Conservation (phyloP, 2,888 invertebrate species). For the Hybos culiciformis region DNA sequence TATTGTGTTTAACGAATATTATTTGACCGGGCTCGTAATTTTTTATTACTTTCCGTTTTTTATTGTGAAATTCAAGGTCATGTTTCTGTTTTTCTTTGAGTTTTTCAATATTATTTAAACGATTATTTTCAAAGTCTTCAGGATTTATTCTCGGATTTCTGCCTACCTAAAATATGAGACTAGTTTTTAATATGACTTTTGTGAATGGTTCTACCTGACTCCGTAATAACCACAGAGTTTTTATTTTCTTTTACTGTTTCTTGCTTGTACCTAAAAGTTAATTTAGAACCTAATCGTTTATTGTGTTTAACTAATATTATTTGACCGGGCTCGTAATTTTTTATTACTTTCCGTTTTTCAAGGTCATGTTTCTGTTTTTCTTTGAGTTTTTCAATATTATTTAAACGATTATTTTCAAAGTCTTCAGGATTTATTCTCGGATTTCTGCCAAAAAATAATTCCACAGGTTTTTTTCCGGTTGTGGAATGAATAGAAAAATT, state of each 20-base stretch:
- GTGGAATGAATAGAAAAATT: slow-evolving; percentile 10
- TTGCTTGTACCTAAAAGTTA: slow-evolving; percentile 9
- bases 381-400: slow-evolving; percentile 11
- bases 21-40: too few relatives aligned
- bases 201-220: slow-evolving; percentile 8
- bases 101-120: too few relatives aligned
- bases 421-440: slow-evolving; percentile 10
- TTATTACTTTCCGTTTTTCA: slow-evolving; percentile 8
- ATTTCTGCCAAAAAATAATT: slow-evolving; percentile 11
- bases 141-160: too few relatives aligned
- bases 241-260: slow-evolving; percentile 10
- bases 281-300: slow-evolving; percentile 11
- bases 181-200: slow-evolving; percentile 8
- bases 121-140: too few relatives aligned
- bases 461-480: slow-evolving; percentile 12
- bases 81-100: background rate
- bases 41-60: too few relatives aligned
- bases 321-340: slow-evolving; percentile 11
- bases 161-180: slow-evolving; percentile 1
- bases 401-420: slow-evolving; percentile 10
- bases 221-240: slow-evolving; percentile 6
- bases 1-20: too few relatives aligned
- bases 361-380: slow-evolving; percentile 11
- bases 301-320: slow-evolving; percentile 9
- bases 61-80: too few relatives aligned